These are phyloP conservation scores for Cydia splendana DNA, from an alignment of 1,140 invertebrate genomes.

Conservation along the genomic window DNA sequence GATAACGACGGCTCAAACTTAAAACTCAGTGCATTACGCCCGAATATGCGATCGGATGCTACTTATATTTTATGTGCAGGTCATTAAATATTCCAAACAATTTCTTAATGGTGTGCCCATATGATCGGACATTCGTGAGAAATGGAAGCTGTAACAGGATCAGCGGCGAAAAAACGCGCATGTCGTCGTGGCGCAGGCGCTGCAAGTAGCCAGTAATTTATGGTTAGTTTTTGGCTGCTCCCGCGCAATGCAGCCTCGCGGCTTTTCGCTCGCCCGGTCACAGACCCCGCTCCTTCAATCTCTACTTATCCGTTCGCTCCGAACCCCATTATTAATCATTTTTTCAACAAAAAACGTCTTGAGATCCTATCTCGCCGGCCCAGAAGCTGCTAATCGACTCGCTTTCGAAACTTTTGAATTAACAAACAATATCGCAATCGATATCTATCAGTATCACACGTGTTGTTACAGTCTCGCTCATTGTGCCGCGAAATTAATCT, in stretches of 20 bases:
- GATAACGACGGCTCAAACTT: conserved; percentile 26
- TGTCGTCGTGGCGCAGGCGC: conserved; percentile 67
- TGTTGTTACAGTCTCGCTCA: conserved; percentile 70
- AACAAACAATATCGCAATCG: conserved; percentile 72
- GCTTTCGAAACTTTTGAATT: conserved; percentile 67
- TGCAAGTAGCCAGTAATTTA: conserved; percentile 78
- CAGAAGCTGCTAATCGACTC: conserved; percentile 47
- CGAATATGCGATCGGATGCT: conserved; percentile 4
- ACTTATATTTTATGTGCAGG: conserved; percentile 15
- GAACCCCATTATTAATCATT: conserved; percentile 74
- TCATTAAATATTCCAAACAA: conserved; percentile 59
- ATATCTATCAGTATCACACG: conserved; percentile 63
- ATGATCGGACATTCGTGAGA: conserved; percentile 69
- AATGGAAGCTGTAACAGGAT: conserved; percentile 74
- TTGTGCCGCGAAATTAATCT: conserved; percentile 77
- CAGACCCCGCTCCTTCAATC: conserved; percentile 75
- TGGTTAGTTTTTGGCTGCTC: conserved; percentile 79
- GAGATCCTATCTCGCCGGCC: conserved; percentile 63
- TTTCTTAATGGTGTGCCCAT: conserved; percentile 64
- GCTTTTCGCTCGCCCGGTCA: conserved; percentile 70
- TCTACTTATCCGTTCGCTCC: conserved; percentile 74
- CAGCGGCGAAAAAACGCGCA: conserved; percentile 68
- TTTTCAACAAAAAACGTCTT: conserved; percentile 60
- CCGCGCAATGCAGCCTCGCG: conserved; percentile 72
- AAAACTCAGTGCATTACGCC: conserved; percentile 11